phyloP scores from a whole-genome alignment of 2,888 invertebrate genomes.

The Octonoba sinensis region DNA sequence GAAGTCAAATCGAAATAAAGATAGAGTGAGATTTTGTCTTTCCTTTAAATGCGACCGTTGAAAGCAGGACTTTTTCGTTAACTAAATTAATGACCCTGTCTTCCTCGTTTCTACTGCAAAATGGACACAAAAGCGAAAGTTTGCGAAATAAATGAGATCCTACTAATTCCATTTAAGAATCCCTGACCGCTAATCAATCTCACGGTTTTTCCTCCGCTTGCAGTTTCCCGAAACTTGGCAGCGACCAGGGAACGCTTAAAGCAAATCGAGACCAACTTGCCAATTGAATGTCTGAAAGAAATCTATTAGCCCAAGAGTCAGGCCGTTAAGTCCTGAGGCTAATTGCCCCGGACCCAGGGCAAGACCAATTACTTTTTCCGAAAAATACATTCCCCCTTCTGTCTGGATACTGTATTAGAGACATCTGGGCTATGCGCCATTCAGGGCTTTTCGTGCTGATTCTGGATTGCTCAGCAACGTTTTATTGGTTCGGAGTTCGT shows the following conservation, averaged over 20 bases:
- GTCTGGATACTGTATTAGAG: constrained; percentile 4
- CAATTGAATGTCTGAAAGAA: constrained; percentile 25
- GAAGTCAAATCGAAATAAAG: too few relatives aligned
- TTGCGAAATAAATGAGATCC: too few relatives aligned
- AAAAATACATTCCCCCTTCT: constrained; percentile 11
- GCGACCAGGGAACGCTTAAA: constrained; percentile 6
- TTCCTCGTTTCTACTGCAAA: too few relatives aligned
- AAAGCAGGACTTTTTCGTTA: too few relatives aligned
- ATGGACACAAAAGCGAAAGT: too few relatives aligned
- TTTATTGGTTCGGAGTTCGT: constrained; percentile 17
- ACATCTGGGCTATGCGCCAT: constrained; percentile 16
- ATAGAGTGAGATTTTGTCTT: too few relatives aligned
- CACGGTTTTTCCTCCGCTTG: background rate
- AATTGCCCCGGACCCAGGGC: constrained; percentile 38
- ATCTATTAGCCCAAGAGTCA: constrained; percentile 48
- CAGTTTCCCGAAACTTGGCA: constrained; percentile 2
- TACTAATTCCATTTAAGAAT: constrained; percentile 32
- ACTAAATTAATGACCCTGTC: too few relatives aligned
- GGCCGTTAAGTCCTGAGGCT: constrained; percentile 43
- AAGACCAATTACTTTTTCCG: constrained; percentile 47
- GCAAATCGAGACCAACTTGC: constrained; percentile 16
- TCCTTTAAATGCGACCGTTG: too few relatives aligned
- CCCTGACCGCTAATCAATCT: constrained; percentile 29
- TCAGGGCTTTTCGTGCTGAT: constrained; percentile 11
- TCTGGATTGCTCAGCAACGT: constrained; percentile 1